phyloP scores from a whole-genome alignment of 2,888 invertebrate genomes.

The Cheilosia scutellata region DNA sequence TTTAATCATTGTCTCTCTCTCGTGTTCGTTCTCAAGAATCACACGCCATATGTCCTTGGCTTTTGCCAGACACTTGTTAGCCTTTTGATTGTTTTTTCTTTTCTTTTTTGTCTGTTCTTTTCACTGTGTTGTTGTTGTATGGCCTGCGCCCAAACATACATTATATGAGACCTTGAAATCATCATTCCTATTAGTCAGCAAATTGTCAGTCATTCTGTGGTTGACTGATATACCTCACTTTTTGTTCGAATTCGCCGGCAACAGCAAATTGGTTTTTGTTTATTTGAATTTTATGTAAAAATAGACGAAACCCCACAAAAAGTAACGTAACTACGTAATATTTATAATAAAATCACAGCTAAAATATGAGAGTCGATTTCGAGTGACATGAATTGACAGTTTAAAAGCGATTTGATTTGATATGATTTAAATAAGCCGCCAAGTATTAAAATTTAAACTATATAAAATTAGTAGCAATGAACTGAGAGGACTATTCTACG shows the following conservation, averaged over 20 bases:
- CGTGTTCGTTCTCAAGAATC: constrained; percentile 28
- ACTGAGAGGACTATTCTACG: too few species aligned
- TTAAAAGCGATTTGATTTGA: not conserved
- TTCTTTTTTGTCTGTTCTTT: constrained; percentile 1
- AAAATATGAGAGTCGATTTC: not conserved
- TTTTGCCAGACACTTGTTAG: constrained; percentile 55
- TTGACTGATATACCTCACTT: constrained; percentile 31
- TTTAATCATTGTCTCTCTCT: not conserved
- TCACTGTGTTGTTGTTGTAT: not conserved
- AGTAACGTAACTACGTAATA: not conserved
- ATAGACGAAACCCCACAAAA: not conserved
- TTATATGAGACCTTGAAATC: constrained; percentile 55
- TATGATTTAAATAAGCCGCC: not conserved
- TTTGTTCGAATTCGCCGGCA: not conserved
- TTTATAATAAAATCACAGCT: constrained; percentile 4
- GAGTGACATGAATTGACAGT: not conserved
- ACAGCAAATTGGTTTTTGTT: constrained; percentile 1
- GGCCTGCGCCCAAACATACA: constrained; percentile 4
- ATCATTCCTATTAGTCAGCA: constrained; percentile 62
- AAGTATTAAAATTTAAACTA: too few species aligned
- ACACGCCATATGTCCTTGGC: constrained; percentile 56
- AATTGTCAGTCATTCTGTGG: constrained; percentile 44
- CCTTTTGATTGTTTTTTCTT: constrained; percentile 36
- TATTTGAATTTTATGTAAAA: constrained; percentile 5
- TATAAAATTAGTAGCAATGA: too few species aligned